Percentiles rank a stretch among this genome's conserved stretches.
Evolutionary conservation across 2,113 vertebrate species (phyloP).

Genomic region (Ia io): DNA sequence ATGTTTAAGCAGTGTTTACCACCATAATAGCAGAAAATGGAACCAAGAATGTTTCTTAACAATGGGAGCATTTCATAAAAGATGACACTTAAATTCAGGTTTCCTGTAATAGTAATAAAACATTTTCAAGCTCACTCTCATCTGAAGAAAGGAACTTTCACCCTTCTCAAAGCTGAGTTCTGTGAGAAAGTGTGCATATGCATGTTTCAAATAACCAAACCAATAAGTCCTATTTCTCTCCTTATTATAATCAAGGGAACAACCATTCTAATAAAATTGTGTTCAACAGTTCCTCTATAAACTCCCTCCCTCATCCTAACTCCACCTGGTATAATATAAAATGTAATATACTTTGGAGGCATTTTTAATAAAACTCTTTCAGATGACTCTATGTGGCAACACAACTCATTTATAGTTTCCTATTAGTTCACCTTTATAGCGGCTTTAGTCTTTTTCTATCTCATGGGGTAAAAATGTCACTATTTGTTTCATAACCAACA

Average conservation of each 20-base stretch:
- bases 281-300: conserved; percentile 75
- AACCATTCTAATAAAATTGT: conserved; percentile 71
- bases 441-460: conserved; percentile 59
- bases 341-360: conserved; percentile 69
- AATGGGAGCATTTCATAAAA: conserved; percentile 38
- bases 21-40: conserved; percentile 19
- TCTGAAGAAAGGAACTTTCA: conserved; percentile 25
- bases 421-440: conserved; percentile 63
- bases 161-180: conserved; percentile 2
- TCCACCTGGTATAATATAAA: conserved; percentile 76
- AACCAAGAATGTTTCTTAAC: background rate
- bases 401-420: conserved; percentile 69
- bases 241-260: conserved; percentile 75
- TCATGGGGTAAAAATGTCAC: conserved; percentile 59
- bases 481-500: background rate
- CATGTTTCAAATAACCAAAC: conserved; percentile 65
- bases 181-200: conserved; percentile 30
- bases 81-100: background rate
- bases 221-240: conserved; percentile 64
- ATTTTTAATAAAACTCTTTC: conserved; percentile 75
- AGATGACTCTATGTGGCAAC: conserved; percentile 63
- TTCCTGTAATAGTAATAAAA: conserved; percentile 38
- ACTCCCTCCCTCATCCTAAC: conserved; percentile 61
- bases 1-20: conserved; percentile 28
- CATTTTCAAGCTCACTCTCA: conserved; percentile 36